Percentiles rank a stretch among this genome's conserved stretches.
Conservation (phyloP, 2,113 vertebrate species). For the Eolophus roseicapilla region DNA sequence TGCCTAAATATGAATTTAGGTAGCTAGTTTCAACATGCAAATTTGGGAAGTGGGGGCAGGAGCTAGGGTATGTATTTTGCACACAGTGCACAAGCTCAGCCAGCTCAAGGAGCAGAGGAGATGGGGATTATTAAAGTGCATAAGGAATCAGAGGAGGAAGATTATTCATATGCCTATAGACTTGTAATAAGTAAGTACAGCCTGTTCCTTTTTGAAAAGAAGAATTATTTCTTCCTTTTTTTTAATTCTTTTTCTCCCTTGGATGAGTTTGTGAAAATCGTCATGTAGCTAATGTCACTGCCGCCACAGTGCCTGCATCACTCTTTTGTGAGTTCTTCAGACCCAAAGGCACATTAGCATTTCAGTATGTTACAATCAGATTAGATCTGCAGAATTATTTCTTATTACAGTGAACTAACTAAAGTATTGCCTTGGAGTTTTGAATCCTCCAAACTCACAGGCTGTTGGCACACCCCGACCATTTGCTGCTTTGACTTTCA, state of each 20-base stretch:
- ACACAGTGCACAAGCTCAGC: not conserved
- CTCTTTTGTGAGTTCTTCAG: constrained; percentile 26
- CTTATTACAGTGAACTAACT: not conserved
- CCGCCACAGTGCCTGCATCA: not conserved
- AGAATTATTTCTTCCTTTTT: not conserved
- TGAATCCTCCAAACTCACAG: not conserved
- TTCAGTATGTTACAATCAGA: not conserved
- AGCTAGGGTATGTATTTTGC: not conserved
- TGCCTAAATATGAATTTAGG: not conserved
- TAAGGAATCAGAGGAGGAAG: constrained; percentile 7
- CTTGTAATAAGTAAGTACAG: constrained; percentile 22
- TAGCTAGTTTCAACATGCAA: not conserved
- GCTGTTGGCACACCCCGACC: not conserved
- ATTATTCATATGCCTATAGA: constrained; percentile 1
- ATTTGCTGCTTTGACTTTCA: not conserved
- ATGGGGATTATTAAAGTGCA: not conserved
- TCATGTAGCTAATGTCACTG: not conserved
- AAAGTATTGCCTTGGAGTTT: not conserved
- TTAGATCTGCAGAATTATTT: constrained; percentile 10
- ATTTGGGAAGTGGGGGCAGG: not conserved
- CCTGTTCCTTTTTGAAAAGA: constrained; percentile 2
- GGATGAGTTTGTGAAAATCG: not conserved
- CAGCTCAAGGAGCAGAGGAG: not conserved
- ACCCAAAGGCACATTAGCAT: constrained; percentile 14
- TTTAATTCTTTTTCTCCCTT: not conserved